Evolutionary conservation across 2,797 vertebrate genomes (phyloP).

Genomic region (Megaceryle alcyon): DNA sequence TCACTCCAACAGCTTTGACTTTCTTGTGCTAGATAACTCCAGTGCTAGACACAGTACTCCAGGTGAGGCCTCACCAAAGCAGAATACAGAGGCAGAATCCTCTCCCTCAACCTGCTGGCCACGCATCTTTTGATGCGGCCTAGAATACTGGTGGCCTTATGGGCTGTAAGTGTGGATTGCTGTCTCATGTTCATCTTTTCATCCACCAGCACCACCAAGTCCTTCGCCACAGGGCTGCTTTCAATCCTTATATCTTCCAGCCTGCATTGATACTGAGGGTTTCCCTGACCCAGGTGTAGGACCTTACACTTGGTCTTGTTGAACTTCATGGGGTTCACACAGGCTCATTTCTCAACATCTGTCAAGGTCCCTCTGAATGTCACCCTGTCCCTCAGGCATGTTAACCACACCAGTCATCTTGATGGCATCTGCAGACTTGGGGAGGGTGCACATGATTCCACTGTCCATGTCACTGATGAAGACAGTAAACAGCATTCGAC

Average conservation of each 20-base stretch:
- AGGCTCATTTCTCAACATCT: not conserved
- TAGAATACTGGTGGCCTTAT: rapidly evolving
- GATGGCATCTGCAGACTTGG: not conserved
- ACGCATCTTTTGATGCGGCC: not conserved
- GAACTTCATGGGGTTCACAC: not conserved
- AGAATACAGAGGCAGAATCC: not conserved
- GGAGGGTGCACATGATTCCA: rapidly evolving
- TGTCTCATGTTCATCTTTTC: not conserved
- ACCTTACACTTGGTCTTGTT: not conserved
- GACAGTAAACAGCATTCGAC: not conserved
- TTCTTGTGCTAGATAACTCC: not conserved
- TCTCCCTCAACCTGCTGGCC: rapidly evolving
- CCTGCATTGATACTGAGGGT: rapidly evolving
- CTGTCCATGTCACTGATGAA: not conserved
- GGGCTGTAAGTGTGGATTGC: rapidly evolving
- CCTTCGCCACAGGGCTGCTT: not conserved
- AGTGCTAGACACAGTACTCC: not conserved
- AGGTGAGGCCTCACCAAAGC: not conserved
- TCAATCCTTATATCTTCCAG: not conserved
- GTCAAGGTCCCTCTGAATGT: not conserved
- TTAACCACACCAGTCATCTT: not conserved
- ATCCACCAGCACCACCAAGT: not conserved
- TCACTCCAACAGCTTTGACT: rapidly evolving
- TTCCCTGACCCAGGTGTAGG: not conserved
- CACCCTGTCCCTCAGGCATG: not conserved